Evolutionary conservation across 2,888 invertebrate species (phyloP).

Genomic region (Oscheius myriophilus): DNA sequence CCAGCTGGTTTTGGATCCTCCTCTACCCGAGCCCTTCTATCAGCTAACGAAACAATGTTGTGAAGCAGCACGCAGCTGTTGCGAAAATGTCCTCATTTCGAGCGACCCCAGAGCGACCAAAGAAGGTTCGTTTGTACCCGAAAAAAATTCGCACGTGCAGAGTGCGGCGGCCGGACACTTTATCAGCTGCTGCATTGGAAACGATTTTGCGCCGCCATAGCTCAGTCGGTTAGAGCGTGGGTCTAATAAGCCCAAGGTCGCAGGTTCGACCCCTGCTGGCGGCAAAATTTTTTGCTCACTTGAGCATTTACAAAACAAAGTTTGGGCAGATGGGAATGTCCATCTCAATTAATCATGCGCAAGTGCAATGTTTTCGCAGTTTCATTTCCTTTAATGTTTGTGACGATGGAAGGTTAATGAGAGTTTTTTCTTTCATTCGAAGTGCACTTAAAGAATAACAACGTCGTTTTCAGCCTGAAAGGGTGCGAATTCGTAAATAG

Average conservation of each 20-base stretch:
- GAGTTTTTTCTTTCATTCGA: neutral
- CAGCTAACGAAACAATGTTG: conserved; percentile 59
- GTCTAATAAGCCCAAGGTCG: conserved; percentile 70
- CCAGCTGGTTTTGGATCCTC: conserved; percentile 41
- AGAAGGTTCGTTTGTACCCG: neutral
- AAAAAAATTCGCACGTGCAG: neutral
- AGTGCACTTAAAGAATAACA: no score
- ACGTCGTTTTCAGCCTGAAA: neutral
- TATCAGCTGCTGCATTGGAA: no score
- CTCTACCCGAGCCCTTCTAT: conserved; percentile 55
- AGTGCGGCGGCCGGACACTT: neutral
- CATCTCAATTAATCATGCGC: no score
- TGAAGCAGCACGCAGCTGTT: conserved; percentile 60
- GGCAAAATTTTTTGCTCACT: conserved; percentile 55
- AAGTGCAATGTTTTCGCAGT: neutral
- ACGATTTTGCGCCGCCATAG: conserved; percentile 55
- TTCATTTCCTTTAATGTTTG: neutral
- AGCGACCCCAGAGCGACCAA: neutral
- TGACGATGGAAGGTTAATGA: no score
- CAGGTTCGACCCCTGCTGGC: conserved; percentile 69
- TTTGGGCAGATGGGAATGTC: no score
- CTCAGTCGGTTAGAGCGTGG: conserved; percentile 70
- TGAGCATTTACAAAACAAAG: no score
- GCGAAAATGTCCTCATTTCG: conserved; percentile 45
- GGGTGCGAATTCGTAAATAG: no score